Evolutionary conservation across 2,113 vertebrate species (phyloP), one percentile per base, ranked within the genome.

Genomic region (Lepus europaeus): DNA sequence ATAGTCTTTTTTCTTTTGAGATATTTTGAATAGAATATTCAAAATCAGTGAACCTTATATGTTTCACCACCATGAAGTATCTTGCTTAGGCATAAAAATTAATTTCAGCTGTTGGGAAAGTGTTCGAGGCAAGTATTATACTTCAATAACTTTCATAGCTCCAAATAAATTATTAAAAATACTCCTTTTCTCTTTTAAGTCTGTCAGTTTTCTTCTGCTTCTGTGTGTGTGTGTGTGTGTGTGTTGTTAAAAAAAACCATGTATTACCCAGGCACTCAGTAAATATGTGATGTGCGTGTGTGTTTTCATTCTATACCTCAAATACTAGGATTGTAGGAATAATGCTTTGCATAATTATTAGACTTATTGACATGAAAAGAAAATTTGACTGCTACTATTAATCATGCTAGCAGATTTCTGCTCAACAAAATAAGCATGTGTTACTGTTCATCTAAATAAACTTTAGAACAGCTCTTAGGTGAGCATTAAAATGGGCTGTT

Each of bases 21-120:
- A 94, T 93, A 96, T 94, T 92, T 95, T 72, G 70, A 93, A 93
- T 97, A 84, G n/a, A 93, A 96, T 97, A 92, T 97, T 91, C 92
- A 94, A 85, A 92, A 53, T 81, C 97, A 97, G 76, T 96, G 96
- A 98, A 95, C 86, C 70, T 90, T 94, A 31, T 61, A 95, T 89
- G 69, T 90, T 97, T 96, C 2, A 97, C 72, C 85, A 84, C 51
- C 77, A 39, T 95, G 79, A 95, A 96, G 89, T 87, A 92, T 95
- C 82, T 95, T 97, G 70, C 94, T 97, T 88, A 66, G 86, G 94
- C 93, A 95, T 97, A 96, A 96, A 87, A 95, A 69, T 96, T 96
- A 97, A 97, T 97, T 97, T 89, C 87, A 96, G 73, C 61, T 61
- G 20, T 66, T 96, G 78, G 88, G 91, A 80, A 94, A 97, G 76